These are phyloP conservation scores for Drosophila ficusphila DNA, from an alignment of 1,140 invertebrate genomes.

Conservation along the genomic window DNA sequence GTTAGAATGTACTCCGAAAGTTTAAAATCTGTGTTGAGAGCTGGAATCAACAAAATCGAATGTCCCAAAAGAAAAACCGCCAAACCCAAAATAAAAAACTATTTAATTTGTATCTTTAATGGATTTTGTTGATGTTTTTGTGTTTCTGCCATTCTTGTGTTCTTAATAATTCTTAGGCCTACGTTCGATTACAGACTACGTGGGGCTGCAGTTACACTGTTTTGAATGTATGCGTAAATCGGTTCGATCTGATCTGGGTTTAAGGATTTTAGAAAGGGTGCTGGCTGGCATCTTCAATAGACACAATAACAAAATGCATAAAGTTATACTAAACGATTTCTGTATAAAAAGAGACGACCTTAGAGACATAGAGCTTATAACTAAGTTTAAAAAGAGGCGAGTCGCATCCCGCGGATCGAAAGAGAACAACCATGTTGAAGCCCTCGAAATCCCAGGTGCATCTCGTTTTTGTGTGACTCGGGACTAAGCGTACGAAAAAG, in stretches of 20 bases:
- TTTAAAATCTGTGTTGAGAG: no score
- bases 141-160: slow-evolving; percentile 45
- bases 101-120: slow-evolving; percentile 51
- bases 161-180: slow-evolving; percentile 48
- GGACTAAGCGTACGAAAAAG: slow-evolving; percentile 46
- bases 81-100: slow-evolving; percentile 1
- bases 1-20: no score
- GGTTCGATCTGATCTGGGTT: slow-evolving; percentile 13
- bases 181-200: slow-evolving; percentile 56
- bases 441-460: neutral
- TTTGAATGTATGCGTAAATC: slow-evolving; percentile 69
- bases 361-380: slow-evolving; percentile 53
- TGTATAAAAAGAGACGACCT: slow-evolving; percentile 55
- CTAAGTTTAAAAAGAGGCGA: slow-evolving; percentile 46
- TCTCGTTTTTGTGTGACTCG: slow-evolving; percentile 25
- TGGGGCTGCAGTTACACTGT: slow-evolving; percentile 68
- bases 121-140: slow-evolving; percentile 42
- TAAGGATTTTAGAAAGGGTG: neutral
- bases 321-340: slow-evolving; percentile 63
- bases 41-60: neutral
- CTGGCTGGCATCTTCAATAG: slow-evolving; percentile 33
- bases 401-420: neutral
- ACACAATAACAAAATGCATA: slow-evolving; percentile 61
- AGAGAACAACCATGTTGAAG: slow-evolving; percentile 25
- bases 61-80: neutral